Evolutionary conservation across 2,797 vertebrate species (phyloP), one percentile per base, ranked within the genome.

Genomic region (Galaxias olidus): DNA sequence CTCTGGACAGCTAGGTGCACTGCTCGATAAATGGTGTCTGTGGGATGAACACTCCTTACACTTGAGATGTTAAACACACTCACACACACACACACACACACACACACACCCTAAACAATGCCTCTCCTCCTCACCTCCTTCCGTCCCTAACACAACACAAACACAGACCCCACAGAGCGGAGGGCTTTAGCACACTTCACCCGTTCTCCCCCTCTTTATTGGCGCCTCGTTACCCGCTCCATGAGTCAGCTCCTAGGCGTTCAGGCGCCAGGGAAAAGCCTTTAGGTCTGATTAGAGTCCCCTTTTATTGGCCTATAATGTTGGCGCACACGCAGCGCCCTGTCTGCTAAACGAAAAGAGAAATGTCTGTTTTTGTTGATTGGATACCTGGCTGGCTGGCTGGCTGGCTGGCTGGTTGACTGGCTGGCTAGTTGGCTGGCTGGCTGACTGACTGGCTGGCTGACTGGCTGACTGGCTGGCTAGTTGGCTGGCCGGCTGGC

Each of bases 151-250:
- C n/a, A n/a, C n/a, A n/a, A 49, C 11, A 50, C 49, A 50, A 9
- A 50, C 13, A 50, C 3, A 50, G n/a, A 8, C 55, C 13, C 8
- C n/a, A n/a, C n/a, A n/a, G 9, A 41, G 10, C 15, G 10, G 41
- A 10, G 44, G 15, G 4, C 2, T 63, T 69, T 52, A 52, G 55
- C 14, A 40, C 41, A 44, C 41, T 6, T 20, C 46, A 51, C 51
- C 61, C 58, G 65, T 60, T 65, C 17, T 57, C 19, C 59, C 30
- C 50, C 45, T 10, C 45, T 63, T 43, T 48, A 64, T 71, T 48
- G 60, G 44, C 47, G 50, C 30, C 43, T 68, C 61, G 54, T 66
- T 70, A 65, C 46, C 50, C 20, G 53, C 65, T 20, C 41, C 48
- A 20, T 65, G 14, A 66, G 41, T 68, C 45, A 0, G 4, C 52